These are phyloP conservation scores for Lagenorhynchus albirostris DNA, from an alignment of 2,113 vertebrate species.

Conservation along the genomic window DNA sequence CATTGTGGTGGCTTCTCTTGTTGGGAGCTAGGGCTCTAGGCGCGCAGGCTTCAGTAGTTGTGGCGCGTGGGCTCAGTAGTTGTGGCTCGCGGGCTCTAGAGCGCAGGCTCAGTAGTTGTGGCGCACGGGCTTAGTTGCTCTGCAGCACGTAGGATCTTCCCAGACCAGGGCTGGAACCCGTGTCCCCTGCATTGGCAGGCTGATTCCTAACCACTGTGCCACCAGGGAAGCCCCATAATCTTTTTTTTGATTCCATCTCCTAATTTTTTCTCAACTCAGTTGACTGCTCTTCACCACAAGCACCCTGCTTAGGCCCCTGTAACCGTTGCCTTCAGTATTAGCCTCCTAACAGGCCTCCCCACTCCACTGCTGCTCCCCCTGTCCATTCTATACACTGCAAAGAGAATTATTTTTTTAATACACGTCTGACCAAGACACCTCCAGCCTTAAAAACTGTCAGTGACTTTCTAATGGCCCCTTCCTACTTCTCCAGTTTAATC, in stretches of 20 bases:
- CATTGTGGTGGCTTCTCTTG: too few relatives aligned
- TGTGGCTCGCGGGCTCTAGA: too few relatives aligned
- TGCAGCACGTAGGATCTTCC: too few relatives aligned
- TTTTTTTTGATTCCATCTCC: background rate
- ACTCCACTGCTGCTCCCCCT: background rate
- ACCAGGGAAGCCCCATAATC: background rate
- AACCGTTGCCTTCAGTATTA: background rate
- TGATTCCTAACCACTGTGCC: too few relatives aligned
- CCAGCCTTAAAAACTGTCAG: background rate
- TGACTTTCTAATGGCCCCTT: background rate
- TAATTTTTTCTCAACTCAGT: background rate
- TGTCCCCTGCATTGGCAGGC: too few relatives aligned
- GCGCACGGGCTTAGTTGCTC: too few relatives aligned
- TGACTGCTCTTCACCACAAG: background rate
- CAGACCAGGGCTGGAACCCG: too few relatives aligned
- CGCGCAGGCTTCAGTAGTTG: too few relatives aligned
- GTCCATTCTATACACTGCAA: background rate
- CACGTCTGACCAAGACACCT: background rate
- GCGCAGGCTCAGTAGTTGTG: too few relatives aligned
- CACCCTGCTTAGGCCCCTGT: background rate
- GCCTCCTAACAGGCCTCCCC: background rate
- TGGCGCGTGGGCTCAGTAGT: too few relatives aligned
- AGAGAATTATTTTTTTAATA: background rate
- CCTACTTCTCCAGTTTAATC: background rate
- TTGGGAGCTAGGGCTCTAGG: too few relatives aligned